A percentile compares a stretch with the other conserved stretches of the same genome.
Conservation (phyloP, 2,797 vertebrate species). For the Oreonectes daqikongensis region DNA sequence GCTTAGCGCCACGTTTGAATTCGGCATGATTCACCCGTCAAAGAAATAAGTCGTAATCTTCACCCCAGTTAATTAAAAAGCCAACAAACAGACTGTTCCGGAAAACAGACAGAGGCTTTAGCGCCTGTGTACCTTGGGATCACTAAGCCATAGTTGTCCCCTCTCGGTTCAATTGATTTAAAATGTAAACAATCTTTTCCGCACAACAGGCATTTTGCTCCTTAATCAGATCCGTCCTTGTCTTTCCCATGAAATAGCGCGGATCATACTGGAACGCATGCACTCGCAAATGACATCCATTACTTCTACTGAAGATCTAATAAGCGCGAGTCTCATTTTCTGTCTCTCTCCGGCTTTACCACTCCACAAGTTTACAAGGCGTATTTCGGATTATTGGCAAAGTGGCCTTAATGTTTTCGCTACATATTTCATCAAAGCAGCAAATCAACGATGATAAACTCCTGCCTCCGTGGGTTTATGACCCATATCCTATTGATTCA, state of each 20-base stretch:
- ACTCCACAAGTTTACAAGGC: slow-evolving; percentile 32
- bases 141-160: slow-evolving; percentile 61
- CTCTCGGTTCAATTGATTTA: slow-evolving; percentile 74
- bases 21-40: slow-evolving; percentile 67
- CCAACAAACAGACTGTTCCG: slow-evolving; percentile 68
- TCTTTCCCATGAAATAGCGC: slow-evolving; percentile 62
- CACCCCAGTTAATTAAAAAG: slow-evolving; percentile 79
- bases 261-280: slow-evolving; percentile 67
- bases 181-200: slow-evolving; percentile 72
- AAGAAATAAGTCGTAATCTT: slow-evolving; percentile 76
- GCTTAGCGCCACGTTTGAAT: slow-evolving; percentile 71
- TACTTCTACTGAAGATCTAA: slow-evolving; percentile 74
- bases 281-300: slow-evolving; percentile 75
- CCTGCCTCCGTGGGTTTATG: not conserved
- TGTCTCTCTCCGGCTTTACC: slow-evolving; percentile 44
- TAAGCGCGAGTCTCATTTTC: slow-evolving; percentile 70
- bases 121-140: slow-evolving; percentile 64
- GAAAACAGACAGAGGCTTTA: slow-evolving; percentile 68
- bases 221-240: slow-evolving; percentile 70
- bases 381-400: slow-evolving; percentile 35
- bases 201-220: slow-evolving; percentile 75
- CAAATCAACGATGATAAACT: slow-evolving; percentile 39
- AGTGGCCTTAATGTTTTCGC: slow-evolving; percentile 43
- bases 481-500: slow-evolving; percentile 35
- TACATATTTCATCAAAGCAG: slow-evolving; percentile 43